phyloP scores from a whole-genome alignment of 2,113 vertebrate species.

The Zapornia atra region DNA sequence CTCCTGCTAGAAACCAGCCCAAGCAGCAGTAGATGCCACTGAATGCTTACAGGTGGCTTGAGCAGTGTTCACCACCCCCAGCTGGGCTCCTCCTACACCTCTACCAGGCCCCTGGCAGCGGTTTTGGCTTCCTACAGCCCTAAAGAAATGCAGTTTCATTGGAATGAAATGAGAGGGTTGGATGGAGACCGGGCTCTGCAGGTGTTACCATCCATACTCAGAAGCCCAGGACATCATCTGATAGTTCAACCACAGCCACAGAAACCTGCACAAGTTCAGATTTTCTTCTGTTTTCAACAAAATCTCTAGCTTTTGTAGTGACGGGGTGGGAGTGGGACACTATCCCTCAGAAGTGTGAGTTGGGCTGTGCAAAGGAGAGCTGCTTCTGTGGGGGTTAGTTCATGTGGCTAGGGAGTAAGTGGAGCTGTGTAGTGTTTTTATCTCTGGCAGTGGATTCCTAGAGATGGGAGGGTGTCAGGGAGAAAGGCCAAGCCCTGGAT shows the following conservation, averaged over 20 bases:
- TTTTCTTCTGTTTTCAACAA: background rate
- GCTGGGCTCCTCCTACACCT: background rate
- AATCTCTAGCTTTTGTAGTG: background rate
- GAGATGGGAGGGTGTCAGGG: background rate
- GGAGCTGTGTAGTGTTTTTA: accelerated
- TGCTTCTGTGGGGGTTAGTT: background rate
- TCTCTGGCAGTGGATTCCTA: background rate
- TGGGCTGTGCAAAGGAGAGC: background rate
- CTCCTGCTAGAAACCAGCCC: background rate
- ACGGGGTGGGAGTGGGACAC: accelerated
- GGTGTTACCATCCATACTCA: background rate
- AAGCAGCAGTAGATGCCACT: background rate
- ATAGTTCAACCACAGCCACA: background rate
- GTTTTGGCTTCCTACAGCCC: background rate
- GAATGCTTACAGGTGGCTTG: accelerated
- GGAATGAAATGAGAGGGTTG: background rate
- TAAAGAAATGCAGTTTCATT: background rate
- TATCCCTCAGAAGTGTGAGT: background rate
- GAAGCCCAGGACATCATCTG: background rate
- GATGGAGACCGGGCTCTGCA: background rate
- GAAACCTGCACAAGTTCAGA: background rate
- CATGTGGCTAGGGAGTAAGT: background rate
- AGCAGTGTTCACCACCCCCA: accelerated
- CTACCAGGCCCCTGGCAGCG: background rate
- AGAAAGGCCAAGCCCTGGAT: background rate